phyloP scores from a whole-genome alignment of 1,140 invertebrate genomes.

The Myzus persicae region DNA sequence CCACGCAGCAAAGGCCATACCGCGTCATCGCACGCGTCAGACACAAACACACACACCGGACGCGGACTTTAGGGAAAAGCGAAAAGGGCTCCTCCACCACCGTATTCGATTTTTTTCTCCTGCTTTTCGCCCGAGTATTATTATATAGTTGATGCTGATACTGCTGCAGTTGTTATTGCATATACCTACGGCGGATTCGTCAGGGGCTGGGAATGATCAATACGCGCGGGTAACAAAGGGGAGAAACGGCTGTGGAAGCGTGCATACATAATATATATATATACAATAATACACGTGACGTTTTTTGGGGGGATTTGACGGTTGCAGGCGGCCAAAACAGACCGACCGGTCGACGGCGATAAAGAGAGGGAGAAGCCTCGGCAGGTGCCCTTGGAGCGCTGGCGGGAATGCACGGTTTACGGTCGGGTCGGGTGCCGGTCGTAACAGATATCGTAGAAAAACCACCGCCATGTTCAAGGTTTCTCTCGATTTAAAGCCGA shows the following conservation, averaged over 20 bases:
- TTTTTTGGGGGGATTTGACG: background rate
- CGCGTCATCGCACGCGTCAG: background rate
- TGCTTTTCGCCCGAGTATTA: constrained; percentile 1
- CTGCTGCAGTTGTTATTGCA: background rate
- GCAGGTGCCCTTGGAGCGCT: background rate
- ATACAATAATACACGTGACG: background rate
- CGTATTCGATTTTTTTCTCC: constrained; percentile 19
- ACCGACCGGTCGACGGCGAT: background rate
- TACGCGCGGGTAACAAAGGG: background rate
- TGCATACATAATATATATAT: background rate
- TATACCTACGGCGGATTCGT: background rate
- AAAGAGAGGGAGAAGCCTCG: background rate
- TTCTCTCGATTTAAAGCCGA: background rate
- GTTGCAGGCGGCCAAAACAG: background rate
- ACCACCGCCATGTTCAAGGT: constrained; percentile 17
- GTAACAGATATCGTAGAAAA: constrained; percentile 28
- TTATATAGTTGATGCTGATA: background rate
- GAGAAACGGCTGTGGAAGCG: background rate
- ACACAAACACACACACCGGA: background rate
- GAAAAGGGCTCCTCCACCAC: background rate
- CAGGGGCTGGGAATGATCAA: background rate
- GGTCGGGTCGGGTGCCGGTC: background rate
- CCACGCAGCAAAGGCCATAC: constrained; percentile 22
- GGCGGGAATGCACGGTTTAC: background rate
- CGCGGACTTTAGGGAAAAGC: constrained; percentile 26